Evolutionary conservation across 2,888 invertebrate species (phyloP).

Genomic region (Drosophila recens): DNA sequence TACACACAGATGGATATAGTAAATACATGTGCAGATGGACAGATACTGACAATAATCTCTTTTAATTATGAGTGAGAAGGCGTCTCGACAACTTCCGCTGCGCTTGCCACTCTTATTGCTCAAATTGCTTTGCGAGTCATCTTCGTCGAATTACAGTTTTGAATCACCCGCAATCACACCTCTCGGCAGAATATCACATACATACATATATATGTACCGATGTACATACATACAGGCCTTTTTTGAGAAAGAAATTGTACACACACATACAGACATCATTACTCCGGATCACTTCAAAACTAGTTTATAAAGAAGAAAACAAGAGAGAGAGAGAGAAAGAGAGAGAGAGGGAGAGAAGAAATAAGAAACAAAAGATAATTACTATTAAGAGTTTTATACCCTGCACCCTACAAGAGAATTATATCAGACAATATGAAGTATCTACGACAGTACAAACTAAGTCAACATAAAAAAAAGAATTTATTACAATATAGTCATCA

Average conservation of each 20-base stretch:
- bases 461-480: too few species aligned
- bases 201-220: neutral
- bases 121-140: conserved; percentile 61
- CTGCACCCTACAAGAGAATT: neutral
- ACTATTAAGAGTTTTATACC: conserved; percentile 35
- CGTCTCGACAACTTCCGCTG: conserved; percentile 77
- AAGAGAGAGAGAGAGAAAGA: conserved; percentile 12
- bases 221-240: conserved; percentile 4
- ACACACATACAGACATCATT: conserved; percentile 7
- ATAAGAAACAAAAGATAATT: conserved; percentile 52
- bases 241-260: conserved; percentile 13
- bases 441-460: neutral
- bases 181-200: conserved; percentile 18
- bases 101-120: conserved; percentile 59
- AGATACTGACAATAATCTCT: conserved; percentile 67
- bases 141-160: conserved; percentile 60
- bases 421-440: neutral
- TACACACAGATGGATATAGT: neutral
- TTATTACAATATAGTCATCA: too few species aligned
- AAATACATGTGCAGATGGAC: conserved; percentile 5
- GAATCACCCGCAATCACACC: conserved; percentile 71
- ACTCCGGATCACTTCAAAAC: conserved; percentile 36
- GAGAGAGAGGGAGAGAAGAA: conserved; percentile 28
- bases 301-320: conserved; percentile 40
- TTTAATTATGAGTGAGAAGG: conserved; percentile 76